Evolutionary conservation across 2,888 invertebrate genomes (phyloP).

Genomic region (Dicyrtoma fusca): DNA sequence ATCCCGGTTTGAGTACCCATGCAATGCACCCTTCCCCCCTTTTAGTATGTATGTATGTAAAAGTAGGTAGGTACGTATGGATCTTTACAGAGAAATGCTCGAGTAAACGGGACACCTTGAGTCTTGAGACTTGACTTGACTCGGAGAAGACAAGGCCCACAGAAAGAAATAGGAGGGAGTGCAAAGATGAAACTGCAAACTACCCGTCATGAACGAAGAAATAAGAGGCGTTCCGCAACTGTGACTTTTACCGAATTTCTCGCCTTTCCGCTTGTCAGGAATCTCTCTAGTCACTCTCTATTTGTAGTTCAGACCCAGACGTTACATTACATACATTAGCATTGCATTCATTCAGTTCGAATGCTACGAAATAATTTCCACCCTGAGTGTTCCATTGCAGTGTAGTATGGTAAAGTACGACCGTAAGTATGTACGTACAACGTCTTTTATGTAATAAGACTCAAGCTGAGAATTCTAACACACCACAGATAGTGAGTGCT

Average conservation of each 20-base stretch:
- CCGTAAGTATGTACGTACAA: too few relatives aligned
- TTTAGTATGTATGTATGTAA: too few relatives aligned
- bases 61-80: too few relatives aligned
- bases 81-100: too few relatives aligned
- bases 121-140: not conserved
- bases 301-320: not conserved
- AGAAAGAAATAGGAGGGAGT: constrained; percentile 25
- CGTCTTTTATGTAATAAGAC: too few relatives aligned
- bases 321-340: not conserved
- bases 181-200: not conserved
- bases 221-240: constrained; percentile 50
- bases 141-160: not conserved
- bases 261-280: constrained; percentile 53
- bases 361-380: not conserved
- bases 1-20: too few relatives aligned
- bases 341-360: not conserved
- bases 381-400: too few relatives aligned
- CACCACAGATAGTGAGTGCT: not conserved
- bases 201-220: constrained; percentile 11
- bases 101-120: constrained; percentile 10
- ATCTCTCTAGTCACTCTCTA: constrained; percentile 16
- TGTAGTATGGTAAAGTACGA: too few relatives aligned
- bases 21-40: too few relatives aligned
- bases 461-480: not conserved
- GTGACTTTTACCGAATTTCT: constrained; percentile 48